Evolutionary conservation across 2,888 invertebrate genomes (phyloP).

Genomic region (Campopleginae sp.): DNA sequence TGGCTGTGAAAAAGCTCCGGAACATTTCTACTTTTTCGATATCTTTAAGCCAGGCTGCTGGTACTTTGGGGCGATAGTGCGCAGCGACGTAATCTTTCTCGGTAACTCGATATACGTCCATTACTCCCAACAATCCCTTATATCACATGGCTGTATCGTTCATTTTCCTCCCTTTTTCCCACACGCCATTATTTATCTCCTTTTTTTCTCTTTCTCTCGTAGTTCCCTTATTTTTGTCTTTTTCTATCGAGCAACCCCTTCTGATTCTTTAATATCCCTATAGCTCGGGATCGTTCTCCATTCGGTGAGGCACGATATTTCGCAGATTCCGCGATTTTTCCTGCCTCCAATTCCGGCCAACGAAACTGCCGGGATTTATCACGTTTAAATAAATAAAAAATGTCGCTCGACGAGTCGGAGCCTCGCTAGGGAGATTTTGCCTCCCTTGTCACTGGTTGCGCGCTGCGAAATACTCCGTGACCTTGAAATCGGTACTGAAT

Average conservation of each 20-base stretch:
- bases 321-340: conserved; percentile 6
- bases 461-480: too few relatives aligned
- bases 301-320: conserved; percentile 25
- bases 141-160: conserved; percentile 48
- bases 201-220: not conserved
- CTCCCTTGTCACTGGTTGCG: not conserved
- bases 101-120: conserved; percentile 47
- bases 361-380: not conserved
- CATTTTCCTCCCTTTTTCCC: not conserved
- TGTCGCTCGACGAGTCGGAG: not conserved
- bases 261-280: conserved; percentile 10
- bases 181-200: not conserved
- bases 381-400: not conserved
- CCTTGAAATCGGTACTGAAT: not conserved
- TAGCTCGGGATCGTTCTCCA: conserved; percentile 7
- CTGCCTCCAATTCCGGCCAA: not conserved
- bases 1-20: not conserved
- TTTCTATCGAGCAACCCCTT: conserved; percentile 1
- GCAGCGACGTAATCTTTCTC: conserved; percentile 54
- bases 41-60: conserved; percentile 14
- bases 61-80: conserved; percentile 3
- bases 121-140: conserved; percentile 26
- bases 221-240: not conserved
- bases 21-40: conserved; percentile 28
- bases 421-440: not conserved